These are phyloP conservation scores for Drosophila melanosoma DNA, from an alignment of 2,888 invertebrate genomes.

Conservation along the genomic window DNA sequence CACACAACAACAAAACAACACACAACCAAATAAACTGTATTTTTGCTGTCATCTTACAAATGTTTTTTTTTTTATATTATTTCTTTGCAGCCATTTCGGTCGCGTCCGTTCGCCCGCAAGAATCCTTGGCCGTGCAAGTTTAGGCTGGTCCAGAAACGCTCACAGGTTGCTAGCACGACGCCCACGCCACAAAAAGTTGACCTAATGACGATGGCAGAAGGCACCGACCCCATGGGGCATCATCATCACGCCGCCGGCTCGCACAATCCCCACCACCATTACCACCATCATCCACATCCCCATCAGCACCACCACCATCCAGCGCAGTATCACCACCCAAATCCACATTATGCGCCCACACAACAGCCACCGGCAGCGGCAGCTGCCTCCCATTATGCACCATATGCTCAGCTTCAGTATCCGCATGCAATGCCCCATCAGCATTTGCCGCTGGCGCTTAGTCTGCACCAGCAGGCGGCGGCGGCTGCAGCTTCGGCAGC, in stretches of 20 bases:
- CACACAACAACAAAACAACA: too few relatives aligned
- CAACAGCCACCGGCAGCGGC: constrained; percentile 49
- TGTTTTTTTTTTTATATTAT: not conserved
- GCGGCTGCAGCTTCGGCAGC: constrained; percentile 78
- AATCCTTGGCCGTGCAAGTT: constrained; percentile 62
- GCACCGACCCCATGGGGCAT: constrained; percentile 87
- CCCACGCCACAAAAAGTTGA: constrained; percentile 80
- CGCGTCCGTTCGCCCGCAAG: constrained; percentile 55
- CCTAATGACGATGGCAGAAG: constrained; percentile 91
- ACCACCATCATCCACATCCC: constrained; percentile 75
- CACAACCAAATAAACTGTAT: not conserved
- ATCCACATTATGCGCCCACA: constrained; percentile 57
- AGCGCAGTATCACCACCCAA: constrained; percentile 69
- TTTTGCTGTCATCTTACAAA: not conserved
- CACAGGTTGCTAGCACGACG: constrained; percentile 48
- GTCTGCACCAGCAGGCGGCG: constrained; percentile 81
- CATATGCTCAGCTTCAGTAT: constrained; percentile 74
- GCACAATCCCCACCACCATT: constrained; percentile 83
- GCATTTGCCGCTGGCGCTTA: constrained; percentile 78
- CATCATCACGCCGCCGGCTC: constrained; percentile 82
- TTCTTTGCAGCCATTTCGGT: constrained; percentile 54
- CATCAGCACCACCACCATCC: constrained; percentile 69
- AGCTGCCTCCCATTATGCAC: constrained; percentile 68
- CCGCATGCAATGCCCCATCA: constrained; percentile 75
- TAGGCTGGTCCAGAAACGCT: constrained; percentile 16